Evolutionary conservation across 2,888 invertebrate species (phyloP).

Genomic region (Heliconius sara): DNA sequence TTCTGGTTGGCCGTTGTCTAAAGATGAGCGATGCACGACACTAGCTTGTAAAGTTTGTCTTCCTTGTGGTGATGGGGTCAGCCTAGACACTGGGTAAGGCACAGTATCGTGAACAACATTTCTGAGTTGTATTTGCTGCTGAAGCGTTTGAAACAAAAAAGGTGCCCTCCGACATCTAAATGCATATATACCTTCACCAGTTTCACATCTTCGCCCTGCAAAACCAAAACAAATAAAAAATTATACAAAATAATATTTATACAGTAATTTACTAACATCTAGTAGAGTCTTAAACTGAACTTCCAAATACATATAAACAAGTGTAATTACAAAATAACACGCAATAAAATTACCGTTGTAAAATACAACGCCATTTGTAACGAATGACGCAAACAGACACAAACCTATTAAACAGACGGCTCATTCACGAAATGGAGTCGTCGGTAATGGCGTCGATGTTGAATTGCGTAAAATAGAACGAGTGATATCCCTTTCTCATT

Average conservation of each 20-base stretch:
- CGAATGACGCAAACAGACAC: too few species aligned
- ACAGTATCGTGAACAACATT: slow-evolving; percentile 75
- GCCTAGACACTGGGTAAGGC: slow-evolving; percentile 68
- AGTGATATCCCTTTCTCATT: too few species aligned
- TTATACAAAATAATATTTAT: background rate
- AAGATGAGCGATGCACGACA: slow-evolving; percentile 75
- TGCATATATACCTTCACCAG: slow-evolving; percentile 97
- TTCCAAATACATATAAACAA: too few species aligned
- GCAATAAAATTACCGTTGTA: too few species aligned
- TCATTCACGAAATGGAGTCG: too few species aligned
- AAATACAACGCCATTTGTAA: too few species aligned
- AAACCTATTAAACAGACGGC: too few species aligned
- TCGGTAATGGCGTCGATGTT: too few species aligned
- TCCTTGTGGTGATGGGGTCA: slow-evolving; percentile 70
- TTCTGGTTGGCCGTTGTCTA: slow-evolving; percentile 74
- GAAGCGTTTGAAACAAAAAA: slow-evolving; percentile 92
- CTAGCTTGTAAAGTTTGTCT: slow-evolving; percentile 75
- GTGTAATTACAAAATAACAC: too few species aligned
- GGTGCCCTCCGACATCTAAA: slow-evolving; percentile 95
- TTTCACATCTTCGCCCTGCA: slow-evolving; percentile 90
- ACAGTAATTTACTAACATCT: too few species aligned
- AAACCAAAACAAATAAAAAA: slow-evolving; percentile 54
- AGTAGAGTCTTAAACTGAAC: too few species aligned
- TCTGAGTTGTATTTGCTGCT: slow-evolving; percentile 91
- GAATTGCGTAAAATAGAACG: too few species aligned